These are phyloP conservation scores for Hippopotamyrus pictus DNA, from an alignment of 2,797 vertebrate species.

Conservation along the genomic window DNA sequence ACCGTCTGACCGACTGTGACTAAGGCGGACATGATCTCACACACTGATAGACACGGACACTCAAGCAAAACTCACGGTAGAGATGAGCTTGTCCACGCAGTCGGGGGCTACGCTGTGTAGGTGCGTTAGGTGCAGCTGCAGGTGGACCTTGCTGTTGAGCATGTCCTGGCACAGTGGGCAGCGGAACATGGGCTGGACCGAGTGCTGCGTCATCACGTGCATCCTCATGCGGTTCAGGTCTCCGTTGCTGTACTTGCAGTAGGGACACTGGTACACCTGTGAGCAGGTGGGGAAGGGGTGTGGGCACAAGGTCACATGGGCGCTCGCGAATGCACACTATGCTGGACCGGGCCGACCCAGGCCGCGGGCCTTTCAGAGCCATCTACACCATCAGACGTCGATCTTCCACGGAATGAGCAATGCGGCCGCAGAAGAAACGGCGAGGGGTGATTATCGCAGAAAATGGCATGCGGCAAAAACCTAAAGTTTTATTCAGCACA, in stretches of 20 bases:
- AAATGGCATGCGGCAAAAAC: constrained; percentile 48
- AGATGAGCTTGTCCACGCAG: constrained; percentile 95
- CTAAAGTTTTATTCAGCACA: constrained; percentile 27
- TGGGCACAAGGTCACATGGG: constrained; percentile 23
- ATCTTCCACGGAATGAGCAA: constrained; percentile 69
- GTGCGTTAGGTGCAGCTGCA: constrained; percentile 98
- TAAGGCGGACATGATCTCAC: not conserved
- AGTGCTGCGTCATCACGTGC: constrained; percentile 98
- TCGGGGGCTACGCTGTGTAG: constrained; percentile 96
- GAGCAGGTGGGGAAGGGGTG: constrained; percentile 18
- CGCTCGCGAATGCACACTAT: constrained; percentile 31
- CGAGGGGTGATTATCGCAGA: constrained; percentile 50
- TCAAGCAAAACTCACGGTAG: constrained; percentile 74
- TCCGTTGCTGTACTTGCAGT: constrained; percentile 94
- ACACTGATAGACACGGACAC: not conserved
- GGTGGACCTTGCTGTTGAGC: constrained; percentile 98
- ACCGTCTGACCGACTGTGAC: not conserved
- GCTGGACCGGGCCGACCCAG: constrained; percentile 5
- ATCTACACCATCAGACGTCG: constrained; percentile 70
- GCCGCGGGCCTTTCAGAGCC: constrained; percentile 66
- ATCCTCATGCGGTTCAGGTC: constrained; percentile 95
- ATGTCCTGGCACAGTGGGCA: constrained; percentile 98
- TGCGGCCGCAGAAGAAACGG: constrained; percentile 52
- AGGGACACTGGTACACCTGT: constrained; percentile 97
- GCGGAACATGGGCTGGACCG: constrained; percentile 92